Conservation (phyloP, 2,113 vertebrate species). For the Colius striatus region DNA sequence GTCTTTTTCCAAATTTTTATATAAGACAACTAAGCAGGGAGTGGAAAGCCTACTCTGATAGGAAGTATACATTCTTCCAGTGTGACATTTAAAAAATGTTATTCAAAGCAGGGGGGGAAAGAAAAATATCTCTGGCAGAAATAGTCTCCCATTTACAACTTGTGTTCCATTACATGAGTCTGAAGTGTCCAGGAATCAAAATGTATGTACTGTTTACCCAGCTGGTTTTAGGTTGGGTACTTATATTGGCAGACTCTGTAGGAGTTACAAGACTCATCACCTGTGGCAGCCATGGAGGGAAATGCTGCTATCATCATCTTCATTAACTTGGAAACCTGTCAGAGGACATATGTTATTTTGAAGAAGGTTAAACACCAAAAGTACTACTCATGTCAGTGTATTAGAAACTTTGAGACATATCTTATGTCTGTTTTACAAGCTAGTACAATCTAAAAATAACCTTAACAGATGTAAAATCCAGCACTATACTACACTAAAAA, state of each 20-base stretch:
- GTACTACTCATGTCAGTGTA: neutral
- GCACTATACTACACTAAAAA: neutral
- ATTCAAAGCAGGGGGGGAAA: neutral
- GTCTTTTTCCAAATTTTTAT: neutral
- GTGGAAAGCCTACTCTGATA: neutral
- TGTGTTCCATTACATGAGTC: neutral
- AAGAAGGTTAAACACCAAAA: neutral
- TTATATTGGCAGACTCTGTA: neutral
- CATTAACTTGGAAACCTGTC: neutral
- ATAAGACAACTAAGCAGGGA: neutral
- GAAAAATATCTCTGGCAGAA: neutral
- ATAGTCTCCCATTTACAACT: neutral
- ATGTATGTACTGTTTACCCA: neutral
- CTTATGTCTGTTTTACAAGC: neutral
- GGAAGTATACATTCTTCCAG: neutral
- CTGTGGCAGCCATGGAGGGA: neutral
- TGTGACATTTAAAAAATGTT: neutral
- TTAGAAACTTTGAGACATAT: neutral
- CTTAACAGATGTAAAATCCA: neutral
- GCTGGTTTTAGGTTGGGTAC: neutral
- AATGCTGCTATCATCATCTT: neutral
- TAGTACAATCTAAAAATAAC: neutral
- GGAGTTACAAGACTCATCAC: neutral
- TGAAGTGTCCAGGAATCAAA: rapidly evolving
- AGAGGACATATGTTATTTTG: neutral